Conservation (phyloP, 2,888 invertebrate genomes). For the Dermolepida albohirtum region DNA sequence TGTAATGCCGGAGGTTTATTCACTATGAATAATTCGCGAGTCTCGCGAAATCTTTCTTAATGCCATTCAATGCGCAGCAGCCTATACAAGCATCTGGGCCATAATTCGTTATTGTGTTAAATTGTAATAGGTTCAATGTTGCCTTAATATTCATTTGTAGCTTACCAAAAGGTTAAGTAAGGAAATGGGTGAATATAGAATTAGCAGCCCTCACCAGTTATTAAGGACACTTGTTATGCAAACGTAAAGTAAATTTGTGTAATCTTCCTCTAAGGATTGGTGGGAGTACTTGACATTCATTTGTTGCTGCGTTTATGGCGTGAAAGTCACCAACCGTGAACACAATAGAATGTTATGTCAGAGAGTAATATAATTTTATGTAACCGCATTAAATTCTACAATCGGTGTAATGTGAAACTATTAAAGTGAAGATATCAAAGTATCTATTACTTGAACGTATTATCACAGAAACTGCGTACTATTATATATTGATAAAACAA, state of each 20-base stretch:
- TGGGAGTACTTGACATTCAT: slow-evolving; percentile 51
- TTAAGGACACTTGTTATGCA: slow-evolving; percentile 51
- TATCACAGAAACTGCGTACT: too few relatives aligned
- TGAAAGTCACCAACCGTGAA: slow-evolving; percentile 51
- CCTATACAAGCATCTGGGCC: slow-evolving; percentile 1
- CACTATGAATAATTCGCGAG: background rate
- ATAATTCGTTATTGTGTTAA: slow-evolving; percentile 34
- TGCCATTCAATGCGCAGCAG: background rate
- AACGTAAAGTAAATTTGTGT: slow-evolving; percentile 51
- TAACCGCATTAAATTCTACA: too few relatives aligned
- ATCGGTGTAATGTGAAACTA: too few relatives aligned
- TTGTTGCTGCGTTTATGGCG: slow-evolving; percentile 54
- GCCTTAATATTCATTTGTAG: slow-evolving; percentile 31
- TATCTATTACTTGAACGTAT: too few relatives aligned
- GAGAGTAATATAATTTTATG: slow-evolving; percentile 17
- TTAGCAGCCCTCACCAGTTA: slow-evolving; percentile 38
- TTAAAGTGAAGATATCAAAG: too few relatives aligned
- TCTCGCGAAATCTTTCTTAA: slow-evolving; percentile 12
- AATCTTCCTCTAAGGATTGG: slow-evolving; percentile 50
- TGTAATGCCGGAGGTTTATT: background rate
- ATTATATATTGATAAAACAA: too few relatives aligned
- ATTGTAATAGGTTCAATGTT: slow-evolving; percentile 27
- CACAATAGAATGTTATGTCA: slow-evolving; percentile 44
- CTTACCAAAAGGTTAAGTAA: slow-evolving; percentile 27
- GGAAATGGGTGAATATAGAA: slow-evolving; percentile 36